A percentile compares a stretch with the other conserved stretches of the same genome.
These are phyloP conservation scores for Anastatus disparis DNA, from an alignment of 1,140 invertebrate genomes.

Conservation along the genomic window DNA sequence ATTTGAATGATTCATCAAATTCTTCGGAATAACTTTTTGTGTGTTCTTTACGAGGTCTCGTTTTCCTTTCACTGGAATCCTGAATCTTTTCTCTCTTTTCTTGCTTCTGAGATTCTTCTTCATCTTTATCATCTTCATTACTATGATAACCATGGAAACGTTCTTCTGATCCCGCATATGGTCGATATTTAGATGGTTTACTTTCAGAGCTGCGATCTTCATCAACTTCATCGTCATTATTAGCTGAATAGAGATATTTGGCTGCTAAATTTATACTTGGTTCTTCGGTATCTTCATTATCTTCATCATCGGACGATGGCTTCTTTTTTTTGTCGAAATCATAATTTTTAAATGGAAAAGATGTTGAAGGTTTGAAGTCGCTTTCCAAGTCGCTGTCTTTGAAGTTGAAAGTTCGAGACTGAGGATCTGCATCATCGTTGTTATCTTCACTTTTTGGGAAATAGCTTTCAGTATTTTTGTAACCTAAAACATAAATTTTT, in stretches of 20 bases:
- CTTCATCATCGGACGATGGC: constrained; percentile 35
- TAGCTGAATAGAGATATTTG: constrained; percentile 28
- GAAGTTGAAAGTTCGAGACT: constrained; percentile 40
- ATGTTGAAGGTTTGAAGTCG: constrained; percentile 49
- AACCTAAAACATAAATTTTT: constrained; percentile 3
- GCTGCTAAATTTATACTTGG: constrained; percentile 35
- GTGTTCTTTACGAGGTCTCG: constrained; percentile 37
- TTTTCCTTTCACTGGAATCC: constrained; percentile 4
- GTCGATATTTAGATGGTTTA: constrained; percentile 38
- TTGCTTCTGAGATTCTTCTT: constrained; percentile 47
- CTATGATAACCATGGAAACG: constrained; percentile 22
- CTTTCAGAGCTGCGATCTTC: constrained; percentile 1
- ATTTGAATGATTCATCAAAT: constrained; percentile 52
- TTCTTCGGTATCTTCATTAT: constrained; percentile 39
- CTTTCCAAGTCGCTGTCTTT: constrained; percentile 41
- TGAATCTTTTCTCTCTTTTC: constrained; percentile 42
- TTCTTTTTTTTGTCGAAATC: constrained; percentile 52
- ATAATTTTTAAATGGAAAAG: constrained; percentile 53
- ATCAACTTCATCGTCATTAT: constrained; percentile 42
- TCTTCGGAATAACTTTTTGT: constrained; percentile 51
- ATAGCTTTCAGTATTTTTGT: constrained; percentile 5
- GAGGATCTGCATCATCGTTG: constrained; percentile 41
- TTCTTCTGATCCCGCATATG: no score
- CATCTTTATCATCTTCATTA: constrained; percentile 47
- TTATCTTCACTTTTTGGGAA: constrained; percentile 30